Evolutionary conservation across 1,140 invertebrate genomes (phyloP), one percentile per base, ranked within the genome.

Genomic region (Diorhabda carinulata): DNA sequence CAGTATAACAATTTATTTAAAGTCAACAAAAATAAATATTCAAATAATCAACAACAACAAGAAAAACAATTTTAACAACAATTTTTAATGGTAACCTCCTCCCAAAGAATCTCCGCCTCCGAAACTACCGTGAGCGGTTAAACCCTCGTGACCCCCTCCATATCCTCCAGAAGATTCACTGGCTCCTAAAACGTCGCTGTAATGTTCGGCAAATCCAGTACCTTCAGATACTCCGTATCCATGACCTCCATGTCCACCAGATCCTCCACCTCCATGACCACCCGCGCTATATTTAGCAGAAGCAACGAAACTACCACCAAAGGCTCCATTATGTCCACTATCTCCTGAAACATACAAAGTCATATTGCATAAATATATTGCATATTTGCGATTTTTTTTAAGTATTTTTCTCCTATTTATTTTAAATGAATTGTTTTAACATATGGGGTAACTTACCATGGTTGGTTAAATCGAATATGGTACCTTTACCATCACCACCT

Each of bases 261-360:
- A 69, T 25, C 59, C 47, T 5, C 57, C 67, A 41, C 69, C 64
- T 4, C 70, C 72, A 57, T 72, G 69, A n/a, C 75, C 75, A 40
- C 73, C 74, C n/a, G 70, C 69, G n/a, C 71, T 72, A 57, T 76
- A 76, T 68, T 76, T 76, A 45, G 69, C 68, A 6, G 75, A 76
- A 40, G 75, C 73, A 6, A 76, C 75, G 66, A 76, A 76, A 56
- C 73, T 76, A 43, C 75, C 75, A 45, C 75, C 75, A 63, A 74
- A 76, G 8, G 72, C 61, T 58, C 74, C 74, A 43, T 74, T 64
- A 57, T 76, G 75, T 7, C 69, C 67, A 10, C 68, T 58, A 59
- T 58, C 66, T 44, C 66, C 69, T 67, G 8, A n/a, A 67, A 70
- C 63, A 59, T 43, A n/a, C 5, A 68, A 59, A 45, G 62, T 42